A percentile compares a stretch with the other conserved stretches of the same genome.
phyloP scores from a whole-genome alignment of 2,888 invertebrate species.

The Oegoconia quadripuncta region DNA sequence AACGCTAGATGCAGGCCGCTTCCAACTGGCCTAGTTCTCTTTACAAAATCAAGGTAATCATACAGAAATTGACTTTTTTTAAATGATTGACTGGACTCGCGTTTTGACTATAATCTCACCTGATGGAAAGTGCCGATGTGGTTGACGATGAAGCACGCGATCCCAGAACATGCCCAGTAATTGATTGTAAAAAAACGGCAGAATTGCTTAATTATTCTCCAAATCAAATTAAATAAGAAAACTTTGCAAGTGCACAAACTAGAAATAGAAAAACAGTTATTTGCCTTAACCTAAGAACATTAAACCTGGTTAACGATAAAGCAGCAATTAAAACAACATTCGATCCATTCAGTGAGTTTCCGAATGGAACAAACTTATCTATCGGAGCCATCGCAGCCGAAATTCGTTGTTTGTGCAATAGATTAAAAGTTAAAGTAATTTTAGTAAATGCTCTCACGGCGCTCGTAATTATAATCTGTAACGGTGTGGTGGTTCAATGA shows the following conservation, averaged over 20 bases:
- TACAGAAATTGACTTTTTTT: too few species aligned
- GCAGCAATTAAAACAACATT: slow-evolving; percentile 34
- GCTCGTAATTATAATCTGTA: slow-evolving; percentile 5
- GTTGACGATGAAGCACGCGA: too few species aligned
- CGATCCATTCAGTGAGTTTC: slow-evolving; percentile 28
- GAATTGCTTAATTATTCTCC: too few species aligned
- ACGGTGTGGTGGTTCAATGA: slow-evolving; percentile 6
- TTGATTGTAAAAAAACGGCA: too few species aligned
- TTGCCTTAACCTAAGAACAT: background rate
- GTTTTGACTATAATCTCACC: too few species aligned
- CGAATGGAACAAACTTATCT: slow-evolving; percentile 40
- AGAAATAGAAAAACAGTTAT: background rate
- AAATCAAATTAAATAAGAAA: too few species aligned
- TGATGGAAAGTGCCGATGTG: too few species aligned
- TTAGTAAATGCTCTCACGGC: slow-evolving; percentile 22
- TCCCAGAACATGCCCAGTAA: too few species aligned
- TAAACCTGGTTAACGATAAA: slow-evolving; percentile 3
- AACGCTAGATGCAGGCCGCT: too few species aligned
- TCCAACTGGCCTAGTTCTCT: too few species aligned
- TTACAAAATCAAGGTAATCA: too few species aligned
- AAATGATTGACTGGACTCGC: too few species aligned
- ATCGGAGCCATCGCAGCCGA: slow-evolving; percentile 35
- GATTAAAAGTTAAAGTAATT: slow-evolving; percentile 15
- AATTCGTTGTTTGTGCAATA: slow-evolving; percentile 28
- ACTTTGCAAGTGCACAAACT: background rate